Base-by-base conservation (phyloP, 1,140 invertebrate genomes). In the Eurosta solidaginis region DNA sequence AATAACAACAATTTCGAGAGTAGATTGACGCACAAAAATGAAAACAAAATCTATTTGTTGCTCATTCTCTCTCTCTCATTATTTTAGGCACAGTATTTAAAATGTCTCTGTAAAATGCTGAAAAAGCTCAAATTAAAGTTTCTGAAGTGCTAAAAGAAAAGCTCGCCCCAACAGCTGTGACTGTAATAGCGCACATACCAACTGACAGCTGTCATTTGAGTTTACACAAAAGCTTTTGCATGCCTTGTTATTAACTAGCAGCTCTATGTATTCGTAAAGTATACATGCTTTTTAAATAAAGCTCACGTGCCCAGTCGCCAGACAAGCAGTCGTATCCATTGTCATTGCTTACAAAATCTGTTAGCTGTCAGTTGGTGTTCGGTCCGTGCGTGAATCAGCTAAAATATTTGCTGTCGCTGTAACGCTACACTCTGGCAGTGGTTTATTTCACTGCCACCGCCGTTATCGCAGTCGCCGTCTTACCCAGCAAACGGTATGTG, bases 341-440 rank as follows among this genome's bases (percentile, higher is more conserved):
- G 59, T 40, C 59, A n/a, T n/a, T n/a, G n/a, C n/a, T n/a, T n/a
- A n/a, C n/a, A n/a, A n/a, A 68, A 68, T 6, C 59, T 40, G 59
- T n/a, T 68, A n/a, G 59, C 59, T 68, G 59, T 68, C 59, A 68
- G 59, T 68, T 68, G 59, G 59, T 68, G 59, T 68, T 68, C 59
- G 59, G 59, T 68, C n/a, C 59, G 59, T 68, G 59, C 59, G 59
- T 40, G 29, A 68, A 68, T 6, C 33, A 68, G 59, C 59, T 68
- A 68, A 29, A 68, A 14, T 1, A 68, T 12, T 10, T 33, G 59
- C 59, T 14, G 59, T 68, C 59, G 59, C n/a, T 68, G 59, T 36
- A 6, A 2, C n/a, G n/a, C n/a, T n/a, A n/a, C 27, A 29, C 33
- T 36, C 59, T 68, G 59, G 33, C n/a, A 68, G 59, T 40, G 59